These are phyloP conservation scores for Trichogramma evanescens DNA, from an alignment of 2,888 invertebrate genomes.

Conservation along the genomic window DNA sequence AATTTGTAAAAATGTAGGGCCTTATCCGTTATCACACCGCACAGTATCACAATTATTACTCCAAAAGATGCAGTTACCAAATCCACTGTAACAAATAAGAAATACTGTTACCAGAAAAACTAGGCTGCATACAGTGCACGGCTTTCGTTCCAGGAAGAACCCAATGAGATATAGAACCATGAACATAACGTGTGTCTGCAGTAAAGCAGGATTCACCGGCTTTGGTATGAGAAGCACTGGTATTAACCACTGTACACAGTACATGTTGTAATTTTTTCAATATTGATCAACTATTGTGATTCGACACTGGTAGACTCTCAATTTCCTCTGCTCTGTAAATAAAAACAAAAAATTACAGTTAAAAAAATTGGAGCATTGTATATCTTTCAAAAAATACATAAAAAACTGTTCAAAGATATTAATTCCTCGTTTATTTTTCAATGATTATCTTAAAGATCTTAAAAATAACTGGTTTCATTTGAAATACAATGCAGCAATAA, in stretches of 20 bases:
- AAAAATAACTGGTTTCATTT: too few relatives aligned
- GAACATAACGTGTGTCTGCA: conserved; percentile 96
- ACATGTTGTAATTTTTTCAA: conserved; percentile 56
- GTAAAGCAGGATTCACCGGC: conserved; percentile 90
- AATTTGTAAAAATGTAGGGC: conserved; percentile 1
- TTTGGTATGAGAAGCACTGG: conserved; percentile 96
- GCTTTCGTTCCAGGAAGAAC: conserved; percentile 93
- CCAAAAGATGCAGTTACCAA: conserved; percentile 93
- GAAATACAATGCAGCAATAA: too few relatives aligned
- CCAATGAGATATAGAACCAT: conserved; percentile 93
- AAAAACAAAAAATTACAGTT: too few relatives aligned
- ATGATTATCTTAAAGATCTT: too few relatives aligned
- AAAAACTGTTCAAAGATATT: too few relatives aligned
- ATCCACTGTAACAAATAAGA: conserved; percentile 91
- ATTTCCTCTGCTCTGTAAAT: too few relatives aligned
- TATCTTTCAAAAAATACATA: too few relatives aligned
- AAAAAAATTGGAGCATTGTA: too few relatives aligned
- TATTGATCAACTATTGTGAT: conserved; percentile 1
- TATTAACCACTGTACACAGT: conserved; percentile 95
- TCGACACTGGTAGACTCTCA: too few relatives aligned
- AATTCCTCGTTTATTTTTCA: too few relatives aligned
- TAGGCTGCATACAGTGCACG: conserved; percentile 94
- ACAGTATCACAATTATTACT: conserved; percentile 65
- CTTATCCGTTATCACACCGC: conserved; percentile 39
- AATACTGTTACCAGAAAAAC: conserved; percentile 90